Evolutionary conservation across 2,797 vertebrate genomes (phyloP).

Genomic region (Enteromius argenteus): DNA sequence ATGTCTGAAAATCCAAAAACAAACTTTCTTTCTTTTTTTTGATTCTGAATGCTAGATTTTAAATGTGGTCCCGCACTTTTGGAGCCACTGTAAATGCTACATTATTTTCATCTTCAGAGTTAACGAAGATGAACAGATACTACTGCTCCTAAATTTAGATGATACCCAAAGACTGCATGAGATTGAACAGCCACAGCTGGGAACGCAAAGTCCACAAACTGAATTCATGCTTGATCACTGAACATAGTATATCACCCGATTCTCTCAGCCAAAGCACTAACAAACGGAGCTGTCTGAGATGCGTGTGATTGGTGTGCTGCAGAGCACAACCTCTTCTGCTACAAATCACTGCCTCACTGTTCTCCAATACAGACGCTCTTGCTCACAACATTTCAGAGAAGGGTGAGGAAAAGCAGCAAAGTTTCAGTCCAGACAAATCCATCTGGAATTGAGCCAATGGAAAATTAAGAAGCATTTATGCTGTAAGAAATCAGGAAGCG

Average conservation of each 20-base stretch:
- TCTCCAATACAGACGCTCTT: background rate
- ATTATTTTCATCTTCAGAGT: background rate
- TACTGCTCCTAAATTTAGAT: background rate
- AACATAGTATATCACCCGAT: conserved; percentile 18
- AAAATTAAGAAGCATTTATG: conserved; percentile 51
- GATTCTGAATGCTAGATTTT: conserved; percentile 4
- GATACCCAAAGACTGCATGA: conserved; percentile 7
- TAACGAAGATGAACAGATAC: background rate
- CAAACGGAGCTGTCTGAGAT: conserved; percentile 20
- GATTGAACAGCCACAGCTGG: conserved; percentile 12
- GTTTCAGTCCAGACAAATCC: conserved; percentile 40
- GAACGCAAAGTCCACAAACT: background rate
- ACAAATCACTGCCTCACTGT: conserved; percentile 30
- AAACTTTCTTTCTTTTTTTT: background rate
- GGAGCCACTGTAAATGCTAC: background rate
- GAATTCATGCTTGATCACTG: conserved; percentile 1
- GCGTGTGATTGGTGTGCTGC: conserved; percentile 25
- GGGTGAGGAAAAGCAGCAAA: background rate
- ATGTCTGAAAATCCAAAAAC: background rate
- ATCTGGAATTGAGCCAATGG: conserved; percentile 41
- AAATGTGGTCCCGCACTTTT: background rate
- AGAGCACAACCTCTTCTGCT: conserved; percentile 13
- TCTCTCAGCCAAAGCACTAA: conserved; percentile 18
- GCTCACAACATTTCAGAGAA: background rate
- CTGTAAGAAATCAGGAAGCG: conserved; percentile 51